Evolutionary conservation across 2,797 vertebrate genomes (phyloP).

Genomic region (Gambelia wislizenii): DNA sequence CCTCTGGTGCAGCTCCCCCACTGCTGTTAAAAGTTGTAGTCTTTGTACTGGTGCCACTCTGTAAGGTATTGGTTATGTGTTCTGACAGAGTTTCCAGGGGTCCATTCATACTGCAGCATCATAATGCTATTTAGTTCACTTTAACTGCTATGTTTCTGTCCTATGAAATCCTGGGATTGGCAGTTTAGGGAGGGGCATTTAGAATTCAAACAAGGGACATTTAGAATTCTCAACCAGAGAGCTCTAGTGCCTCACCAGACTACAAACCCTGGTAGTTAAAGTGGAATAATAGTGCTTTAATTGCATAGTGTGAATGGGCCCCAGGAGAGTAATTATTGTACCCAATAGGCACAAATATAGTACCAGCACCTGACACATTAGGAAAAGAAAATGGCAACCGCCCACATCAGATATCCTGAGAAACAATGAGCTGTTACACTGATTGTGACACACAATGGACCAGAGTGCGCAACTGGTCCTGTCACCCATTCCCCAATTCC

Average conservation of each 20-base stretch:
- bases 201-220: neutral
- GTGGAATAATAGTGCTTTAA: neutral
- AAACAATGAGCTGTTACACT: neutral
- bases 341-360: too few species aligned
- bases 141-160: neutral
- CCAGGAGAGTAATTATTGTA: too few species aligned
- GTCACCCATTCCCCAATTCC: too few species aligned
- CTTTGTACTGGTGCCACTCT: too few species aligned
- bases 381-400: too few species aligned
- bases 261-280: neutral
- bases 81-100: too few species aligned
- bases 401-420: too few species aligned
- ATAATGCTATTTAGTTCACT: neutral
- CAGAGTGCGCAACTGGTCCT: neutral
- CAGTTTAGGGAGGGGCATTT: neutral
- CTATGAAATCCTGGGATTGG: neutral
- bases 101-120: too few species aligned
- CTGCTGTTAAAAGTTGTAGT: too few species aligned
- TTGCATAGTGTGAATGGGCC: neutral
- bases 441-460: neutral
- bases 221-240: neutral
- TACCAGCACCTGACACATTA: too few species aligned
- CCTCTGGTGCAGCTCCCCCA: neutral
- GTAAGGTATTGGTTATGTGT: too few species aligned
- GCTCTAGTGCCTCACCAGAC: neutral